Evolutionary conservation across 1,140 invertebrate genomes (phyloP).

Genomic region (Venturia canescens): DNA sequence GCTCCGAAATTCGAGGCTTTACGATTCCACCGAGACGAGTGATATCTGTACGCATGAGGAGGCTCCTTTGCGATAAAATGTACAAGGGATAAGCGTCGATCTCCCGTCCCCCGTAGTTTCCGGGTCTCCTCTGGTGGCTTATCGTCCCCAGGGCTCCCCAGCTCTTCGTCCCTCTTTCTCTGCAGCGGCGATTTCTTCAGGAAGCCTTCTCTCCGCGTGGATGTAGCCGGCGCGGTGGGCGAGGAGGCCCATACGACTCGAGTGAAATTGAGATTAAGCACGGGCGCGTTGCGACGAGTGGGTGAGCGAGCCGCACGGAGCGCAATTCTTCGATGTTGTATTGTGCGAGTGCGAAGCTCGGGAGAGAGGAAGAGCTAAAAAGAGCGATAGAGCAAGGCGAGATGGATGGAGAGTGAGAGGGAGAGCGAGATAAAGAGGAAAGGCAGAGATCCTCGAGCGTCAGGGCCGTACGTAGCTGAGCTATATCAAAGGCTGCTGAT

Average conservation of each 20-base stretch:
- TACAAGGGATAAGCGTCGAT: neutral
- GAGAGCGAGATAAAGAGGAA: neutral
- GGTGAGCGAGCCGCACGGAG: neutral
- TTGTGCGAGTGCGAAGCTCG: neutral
- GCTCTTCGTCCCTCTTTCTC: neutral
- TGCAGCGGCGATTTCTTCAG: neutral
- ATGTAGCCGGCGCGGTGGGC: neutral
- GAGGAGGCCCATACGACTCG: conserved; percentile 7
- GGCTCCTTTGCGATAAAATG: conserved; percentile 15
- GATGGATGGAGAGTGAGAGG: neutral
- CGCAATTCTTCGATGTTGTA: neutral
- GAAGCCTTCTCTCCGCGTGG: neutral
- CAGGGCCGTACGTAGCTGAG: neutral
- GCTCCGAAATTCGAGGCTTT: neutral
- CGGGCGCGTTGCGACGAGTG: neutral
- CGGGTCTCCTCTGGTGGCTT: neutral
- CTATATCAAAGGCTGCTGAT: neutral
- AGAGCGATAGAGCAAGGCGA: neutral
- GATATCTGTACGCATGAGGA: neutral
- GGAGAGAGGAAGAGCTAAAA: neutral
- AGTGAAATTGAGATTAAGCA: conserved; percentile 23
- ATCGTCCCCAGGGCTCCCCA: neutral
- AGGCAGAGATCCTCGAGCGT: conserved; percentile 11
- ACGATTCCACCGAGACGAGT: neutral
- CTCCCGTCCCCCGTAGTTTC: neutral